Evolutionary conservation across 2,888 invertebrate species (phyloP), one percentile per base, ranked within the genome.

Genomic region (Eumerus sabulonum): DNA sequence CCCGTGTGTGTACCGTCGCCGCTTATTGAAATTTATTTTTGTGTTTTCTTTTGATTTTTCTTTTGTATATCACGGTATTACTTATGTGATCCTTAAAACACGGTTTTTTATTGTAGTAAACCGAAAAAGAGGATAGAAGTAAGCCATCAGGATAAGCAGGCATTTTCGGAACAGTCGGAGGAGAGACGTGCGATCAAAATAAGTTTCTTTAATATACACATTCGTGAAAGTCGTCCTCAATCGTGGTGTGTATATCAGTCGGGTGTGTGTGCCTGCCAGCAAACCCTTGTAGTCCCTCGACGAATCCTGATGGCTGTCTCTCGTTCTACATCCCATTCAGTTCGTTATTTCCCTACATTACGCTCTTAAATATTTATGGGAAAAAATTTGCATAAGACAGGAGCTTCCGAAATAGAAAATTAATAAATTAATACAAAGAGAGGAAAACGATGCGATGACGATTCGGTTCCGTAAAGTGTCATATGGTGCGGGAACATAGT

Each of bases 1-100:
- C 70, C 67, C 60, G 66, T 60, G 66, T 66, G 36, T 62, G 72
- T 54, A 71, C 40, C 72, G 72, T 70, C 60, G 76, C 56, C 72
- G 76, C 42, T 66, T 60, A 67, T 35, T 72, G 62, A 72, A 64
- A 35, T 40, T 57, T 71, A 64, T 74, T 57, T 71, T 27, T 27
- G 7, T 27, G 27, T 27, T 27, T 27, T 27, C 27, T 27, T 27
- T 27, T 27, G 3, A 27, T 27, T 27, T 27, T 7, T 4, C 7
- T 27, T 27, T 7, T 4, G 7, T 27, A 27, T 27, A 27, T 27
- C 27, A 4, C 27, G 27, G 36, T 27, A 36, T 54, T n/a, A 51
- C 19, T 51, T 38, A 27, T 9, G 45, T 47, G 16, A 60, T 27
- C 27, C 27, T 27, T 27, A 4, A 2, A 27, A 27, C 7, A 27